Evolutionary conservation across 1,140 invertebrate genomes (phyloP).

Genomic region (Drosophila ironensis): DNA sequence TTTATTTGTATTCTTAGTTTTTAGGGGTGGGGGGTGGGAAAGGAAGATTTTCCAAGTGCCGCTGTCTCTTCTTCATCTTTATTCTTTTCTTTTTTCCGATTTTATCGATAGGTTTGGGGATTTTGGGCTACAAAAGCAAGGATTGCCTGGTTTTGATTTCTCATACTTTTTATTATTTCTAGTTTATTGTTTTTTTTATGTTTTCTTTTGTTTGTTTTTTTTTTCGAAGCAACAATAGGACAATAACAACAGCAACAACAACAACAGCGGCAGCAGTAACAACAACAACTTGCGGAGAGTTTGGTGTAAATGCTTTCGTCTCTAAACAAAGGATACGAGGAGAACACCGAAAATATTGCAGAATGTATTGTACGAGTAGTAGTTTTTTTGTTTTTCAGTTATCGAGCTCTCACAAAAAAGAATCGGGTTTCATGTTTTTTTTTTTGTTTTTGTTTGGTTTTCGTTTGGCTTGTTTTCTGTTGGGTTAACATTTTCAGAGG

Average conservation of each 20-base stretch:
- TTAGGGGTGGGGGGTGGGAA: neutral
- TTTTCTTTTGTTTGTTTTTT: neutral
- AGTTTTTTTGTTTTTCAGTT: no score
- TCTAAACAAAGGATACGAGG: neutral
- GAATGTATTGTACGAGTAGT: no score
- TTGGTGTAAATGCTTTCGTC: conserved; percentile 27
- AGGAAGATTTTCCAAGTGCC: neutral
- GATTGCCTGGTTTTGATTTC: no score
- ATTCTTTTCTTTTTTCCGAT: neutral
- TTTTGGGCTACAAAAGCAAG: neutral
- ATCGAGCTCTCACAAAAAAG: neutral
- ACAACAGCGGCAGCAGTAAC: conserved; percentile 14
- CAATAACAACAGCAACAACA: conserved; percentile 28
- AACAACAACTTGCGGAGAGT: conserved; percentile 11
- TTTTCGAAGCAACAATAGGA: conserved; percentile 22
- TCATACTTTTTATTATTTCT: neutral
- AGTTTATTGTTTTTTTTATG: neutral
- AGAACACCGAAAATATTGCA: no score
- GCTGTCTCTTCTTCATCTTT: neutral
- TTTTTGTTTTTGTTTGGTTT: neutral
- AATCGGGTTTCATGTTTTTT: neutral
- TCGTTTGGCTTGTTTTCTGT: neutral
- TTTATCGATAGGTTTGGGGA: neutral
- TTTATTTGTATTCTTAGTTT: no score
- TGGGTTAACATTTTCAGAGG: neutral